Conservation (phyloP, 2,888 invertebrate species). For the Xestoiulus laeticollis region DNA sequence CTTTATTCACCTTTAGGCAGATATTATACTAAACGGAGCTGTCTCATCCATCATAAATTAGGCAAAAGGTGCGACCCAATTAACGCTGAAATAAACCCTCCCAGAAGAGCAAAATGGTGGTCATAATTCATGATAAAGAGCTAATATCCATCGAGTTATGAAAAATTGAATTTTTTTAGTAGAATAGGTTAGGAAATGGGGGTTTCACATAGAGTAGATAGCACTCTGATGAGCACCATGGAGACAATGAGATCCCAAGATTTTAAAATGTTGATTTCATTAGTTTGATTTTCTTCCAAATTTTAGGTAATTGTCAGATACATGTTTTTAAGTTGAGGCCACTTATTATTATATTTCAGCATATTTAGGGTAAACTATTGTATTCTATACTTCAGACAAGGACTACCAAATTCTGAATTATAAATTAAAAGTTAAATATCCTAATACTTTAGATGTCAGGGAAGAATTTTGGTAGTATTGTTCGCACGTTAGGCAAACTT, state of each 20-base stretch:
- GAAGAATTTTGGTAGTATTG: constrained; percentile 20
- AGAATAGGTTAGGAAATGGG: background rate
- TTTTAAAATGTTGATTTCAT: no score
- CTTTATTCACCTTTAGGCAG: constrained; percentile 12
- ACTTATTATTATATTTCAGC: no score
- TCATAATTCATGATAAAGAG: background rate
- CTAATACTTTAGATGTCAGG: constrained; percentile 23
- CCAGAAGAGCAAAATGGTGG: background rate
- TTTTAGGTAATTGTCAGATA: no score
- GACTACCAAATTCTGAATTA: background rate
- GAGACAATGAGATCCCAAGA: no score
- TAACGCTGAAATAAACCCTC: constrained; percentile 39
- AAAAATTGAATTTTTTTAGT: constrained; percentile 3
- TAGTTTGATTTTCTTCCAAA: no score
- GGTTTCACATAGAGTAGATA: no score
- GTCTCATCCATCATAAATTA: constrained; percentile 39
- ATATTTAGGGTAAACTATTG: background rate
- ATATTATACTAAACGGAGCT: constrained; percentile 38
- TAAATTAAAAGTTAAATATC: constrained; percentile 38
- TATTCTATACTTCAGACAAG: background rate
- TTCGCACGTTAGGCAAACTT: constrained; percentile 38
- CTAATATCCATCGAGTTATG: constrained; percentile 3
- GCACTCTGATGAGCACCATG: no score
- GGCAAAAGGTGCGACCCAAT: constrained; percentile 34
- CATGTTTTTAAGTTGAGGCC: no score